A percentile compares a stretch with the other conserved stretches of the same genome.
phyloP scores from a whole-genome alignment of 2,113 vertebrate species.

The Pterocles orientalis region DNA sequence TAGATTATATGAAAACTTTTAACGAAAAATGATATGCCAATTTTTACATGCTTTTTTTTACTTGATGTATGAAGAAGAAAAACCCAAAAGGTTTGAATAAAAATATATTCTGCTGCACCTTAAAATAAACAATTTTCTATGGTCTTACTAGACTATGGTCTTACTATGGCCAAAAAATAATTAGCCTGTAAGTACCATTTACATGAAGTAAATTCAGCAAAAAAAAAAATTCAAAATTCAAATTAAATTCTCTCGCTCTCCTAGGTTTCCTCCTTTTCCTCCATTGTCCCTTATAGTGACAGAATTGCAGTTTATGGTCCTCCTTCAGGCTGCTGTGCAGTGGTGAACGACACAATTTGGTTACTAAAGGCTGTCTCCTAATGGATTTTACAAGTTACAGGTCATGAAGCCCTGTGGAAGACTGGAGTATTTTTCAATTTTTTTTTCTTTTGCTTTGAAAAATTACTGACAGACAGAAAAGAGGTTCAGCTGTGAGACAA shows the following conservation, averaged over 20 bases:
- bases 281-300: constrained; percentile 27
- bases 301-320: constrained; percentile 44
- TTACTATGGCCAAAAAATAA: background rate
- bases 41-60: background rate
- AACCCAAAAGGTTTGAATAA: background rate
- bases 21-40: background rate
- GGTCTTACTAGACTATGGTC: background rate
- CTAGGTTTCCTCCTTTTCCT: background rate
- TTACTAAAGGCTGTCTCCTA: constrained; percentile 57
- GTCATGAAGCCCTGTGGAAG: background rate
- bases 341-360: constrained; percentile 52
- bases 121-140: background rate
- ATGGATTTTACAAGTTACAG: constrained; percentile 42
- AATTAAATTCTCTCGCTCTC: constrained; percentile 8
- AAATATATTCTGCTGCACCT: background rate
- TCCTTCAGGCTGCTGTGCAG: constrained; percentile 36
- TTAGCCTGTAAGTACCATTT: background rate
- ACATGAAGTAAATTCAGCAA: background rate
- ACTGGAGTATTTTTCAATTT: background rate
- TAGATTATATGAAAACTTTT: background rate
- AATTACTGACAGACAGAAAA: background rate
- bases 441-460: constrained; percentile 17
- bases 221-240: background rate
- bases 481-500: background rate
- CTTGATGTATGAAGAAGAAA: background rate